phyloP scores from a whole-genome alignment of 2,113 vertebrate genomes.

The human (Homo sapiens) region DNA sequence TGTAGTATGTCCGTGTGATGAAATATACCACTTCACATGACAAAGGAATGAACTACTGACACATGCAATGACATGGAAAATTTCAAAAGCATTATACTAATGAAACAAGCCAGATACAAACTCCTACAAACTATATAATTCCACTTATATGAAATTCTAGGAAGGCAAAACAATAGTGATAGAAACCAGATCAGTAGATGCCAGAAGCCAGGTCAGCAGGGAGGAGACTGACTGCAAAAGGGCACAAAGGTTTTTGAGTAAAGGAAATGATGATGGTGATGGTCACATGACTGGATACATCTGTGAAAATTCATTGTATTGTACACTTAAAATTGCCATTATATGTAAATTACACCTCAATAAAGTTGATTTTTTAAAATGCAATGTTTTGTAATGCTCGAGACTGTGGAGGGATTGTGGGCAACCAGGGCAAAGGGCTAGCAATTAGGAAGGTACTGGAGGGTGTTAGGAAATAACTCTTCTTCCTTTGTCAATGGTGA shows the following conservation, averaged over 20 bases:
- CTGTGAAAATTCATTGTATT: neutral
- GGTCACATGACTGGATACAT: neutral
- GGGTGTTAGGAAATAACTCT: neutral
- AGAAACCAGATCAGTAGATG: neutral
- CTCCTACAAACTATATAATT: neutral
- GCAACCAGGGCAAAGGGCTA: neutral
- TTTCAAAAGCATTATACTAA: neutral
- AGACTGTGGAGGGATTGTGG: neutral
- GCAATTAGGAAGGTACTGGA: neutral
- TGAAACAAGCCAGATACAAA: conserved; percentile 8
- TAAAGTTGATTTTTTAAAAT: conserved; percentile 12
- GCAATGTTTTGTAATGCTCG: neutral
- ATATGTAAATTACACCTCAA: neutral
- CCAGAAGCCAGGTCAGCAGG: neutral
- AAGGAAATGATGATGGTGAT: neutral
- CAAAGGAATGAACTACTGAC: neutral
- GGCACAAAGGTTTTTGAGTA: neutral
- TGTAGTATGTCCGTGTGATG: neutral
- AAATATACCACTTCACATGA: neutral
- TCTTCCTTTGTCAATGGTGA: neutral
- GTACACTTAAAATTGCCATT: conserved; percentile 29
- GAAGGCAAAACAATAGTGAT: neutral
- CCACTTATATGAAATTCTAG: neutral
- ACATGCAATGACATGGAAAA: neutral
- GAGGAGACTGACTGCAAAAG: neutral